A percentile compares a stretch with the other conserved stretches of the same genome.
Evolutionary conservation across 2,113 vertebrate species (phyloP).

Genomic region (Erythrolamprus reginae): DNA sequence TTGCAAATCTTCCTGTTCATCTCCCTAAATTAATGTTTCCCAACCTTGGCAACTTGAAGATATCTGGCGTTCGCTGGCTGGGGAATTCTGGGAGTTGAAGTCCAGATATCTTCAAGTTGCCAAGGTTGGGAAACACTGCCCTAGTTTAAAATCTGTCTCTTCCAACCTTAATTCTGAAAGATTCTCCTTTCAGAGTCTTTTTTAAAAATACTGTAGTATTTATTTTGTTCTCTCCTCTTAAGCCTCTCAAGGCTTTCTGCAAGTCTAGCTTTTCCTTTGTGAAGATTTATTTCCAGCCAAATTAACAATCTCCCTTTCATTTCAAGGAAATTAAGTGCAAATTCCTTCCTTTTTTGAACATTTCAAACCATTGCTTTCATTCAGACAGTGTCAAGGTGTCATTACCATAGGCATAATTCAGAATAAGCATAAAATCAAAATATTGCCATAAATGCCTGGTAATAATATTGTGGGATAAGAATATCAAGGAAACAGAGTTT

Average conservation of each 20-base stretch:
- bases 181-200: not conserved
- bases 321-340: not conserved
- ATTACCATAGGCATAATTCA: not conserved
- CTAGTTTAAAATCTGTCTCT: not conserved
- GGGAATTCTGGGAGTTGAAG: too few relatives aligned
- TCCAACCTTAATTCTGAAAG: not conserved
- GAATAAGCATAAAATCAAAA: not conserved
- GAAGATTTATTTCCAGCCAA: not conserved
- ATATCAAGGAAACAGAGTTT: not conserved
- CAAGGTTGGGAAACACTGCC: too few relatives aligned
- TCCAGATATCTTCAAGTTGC: too few relatives aligned
- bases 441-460: not conserved
- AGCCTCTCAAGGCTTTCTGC: not conserved
- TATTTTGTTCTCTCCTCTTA: not conserved
- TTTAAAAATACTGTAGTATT: not conserved
- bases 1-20: not conserved
- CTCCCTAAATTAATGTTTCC: not conserved
- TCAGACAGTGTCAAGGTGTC: not conserved
- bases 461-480: not conserved
- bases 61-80: too few relatives aligned
- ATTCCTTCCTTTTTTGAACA: not conserved
- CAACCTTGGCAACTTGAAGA: too few relatives aligned
- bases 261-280: not conserved
- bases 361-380: not conserved
- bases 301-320: not conserved